Conservation (phyloP, 2,888 invertebrate genomes). For the Sinodicranocentrus sp. region DNA sequence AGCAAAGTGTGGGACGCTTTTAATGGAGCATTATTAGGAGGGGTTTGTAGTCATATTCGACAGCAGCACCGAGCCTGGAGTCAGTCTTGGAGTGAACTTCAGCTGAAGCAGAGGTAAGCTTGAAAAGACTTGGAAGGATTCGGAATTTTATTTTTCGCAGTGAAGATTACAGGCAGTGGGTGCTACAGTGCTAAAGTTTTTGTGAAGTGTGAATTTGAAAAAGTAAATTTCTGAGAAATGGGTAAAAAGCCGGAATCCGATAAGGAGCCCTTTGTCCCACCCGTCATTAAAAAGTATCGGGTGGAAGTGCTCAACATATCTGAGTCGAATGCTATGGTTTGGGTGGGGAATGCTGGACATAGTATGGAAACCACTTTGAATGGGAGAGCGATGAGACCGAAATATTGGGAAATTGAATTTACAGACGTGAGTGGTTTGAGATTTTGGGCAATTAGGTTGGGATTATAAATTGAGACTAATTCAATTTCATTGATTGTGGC, state of each 20-base stretch:
- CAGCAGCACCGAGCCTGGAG: background rate
- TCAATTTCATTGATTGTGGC: too few relatives aligned
- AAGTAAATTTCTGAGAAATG: conserved; percentile 22
- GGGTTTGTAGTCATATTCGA: conserved; percentile 14
- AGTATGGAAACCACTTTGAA: conserved; percentile 57
- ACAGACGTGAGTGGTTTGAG: conserved; percentile 65
- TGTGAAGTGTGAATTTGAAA: conserved; percentile 34
- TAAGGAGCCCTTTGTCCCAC: conserved; percentile 30
- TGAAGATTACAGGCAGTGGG: background rate
- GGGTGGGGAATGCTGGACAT: conserved; percentile 58
- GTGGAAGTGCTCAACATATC: conserved; percentile 56
- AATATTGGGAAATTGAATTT: conserved; percentile 61
- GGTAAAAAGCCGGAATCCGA: conserved; percentile 28
- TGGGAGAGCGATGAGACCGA: conserved; percentile 53
- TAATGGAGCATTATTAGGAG: background rate
- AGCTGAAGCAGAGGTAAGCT: background rate
- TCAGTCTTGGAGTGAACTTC: conserved; percentile 52
- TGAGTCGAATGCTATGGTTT: background rate
- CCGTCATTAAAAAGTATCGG: conserved; percentile 56
- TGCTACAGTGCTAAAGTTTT: background rate
- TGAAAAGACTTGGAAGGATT: background rate
- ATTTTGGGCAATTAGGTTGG: too few relatives aligned
- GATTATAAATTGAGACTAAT: too few relatives aligned
- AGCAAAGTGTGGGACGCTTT: too few relatives aligned
- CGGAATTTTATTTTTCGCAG: too few relatives aligned